Base-by-base conservation (phyloP, 2,797 vertebrate species). In the Cheirogaleus major region DNA sequence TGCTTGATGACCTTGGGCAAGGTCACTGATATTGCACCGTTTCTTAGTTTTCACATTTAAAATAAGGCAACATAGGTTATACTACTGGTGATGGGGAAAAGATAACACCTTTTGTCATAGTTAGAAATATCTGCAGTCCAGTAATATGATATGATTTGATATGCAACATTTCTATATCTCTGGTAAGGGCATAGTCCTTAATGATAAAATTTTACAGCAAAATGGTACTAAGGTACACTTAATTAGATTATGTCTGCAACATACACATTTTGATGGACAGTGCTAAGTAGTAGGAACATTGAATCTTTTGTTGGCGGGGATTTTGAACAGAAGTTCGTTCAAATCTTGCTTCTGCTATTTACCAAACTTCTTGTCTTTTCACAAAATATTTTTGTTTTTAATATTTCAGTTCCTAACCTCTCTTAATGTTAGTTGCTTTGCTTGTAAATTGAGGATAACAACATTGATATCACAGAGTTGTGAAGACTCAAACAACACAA, bases 31-130 rank as follows among this genome's bases (percentile, higher is more conserved):
- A 65, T 0, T 4, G 2, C 1, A 75, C 55, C 30, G 41, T 57
- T n/a, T 35, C 79, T 97, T 94, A 41, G 25, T 96, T 91, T 91
- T 50, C 57, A 6, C 13, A 73, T 63, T 61, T 65, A 32, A 59
- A 96, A 93, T 38, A 84, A 32, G 43, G 14, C 7, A 70, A 75
- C 43, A 63, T 57, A 32, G 63, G 9, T 43, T 83, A 48, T 57
- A 35, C 84, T 27, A 0, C 13, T 85, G 4, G 7, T 92, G 3
- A 88, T 65, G 12, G 50, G 20, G 65, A 91, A 84, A 25, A 91
- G 4, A 45, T 61, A 57, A 35, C 13, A 27, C 7, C 30, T 32
- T 82, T 75, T 88, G 27, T 92, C 59, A 57, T 43, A 59, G n/a
- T 93, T 80, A 93, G 12, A 93, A 89, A 91, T 76, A 91, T 45